Conservation (phyloP, 2,113 vertebrate species). For the Arothron firmamentum region DNA sequence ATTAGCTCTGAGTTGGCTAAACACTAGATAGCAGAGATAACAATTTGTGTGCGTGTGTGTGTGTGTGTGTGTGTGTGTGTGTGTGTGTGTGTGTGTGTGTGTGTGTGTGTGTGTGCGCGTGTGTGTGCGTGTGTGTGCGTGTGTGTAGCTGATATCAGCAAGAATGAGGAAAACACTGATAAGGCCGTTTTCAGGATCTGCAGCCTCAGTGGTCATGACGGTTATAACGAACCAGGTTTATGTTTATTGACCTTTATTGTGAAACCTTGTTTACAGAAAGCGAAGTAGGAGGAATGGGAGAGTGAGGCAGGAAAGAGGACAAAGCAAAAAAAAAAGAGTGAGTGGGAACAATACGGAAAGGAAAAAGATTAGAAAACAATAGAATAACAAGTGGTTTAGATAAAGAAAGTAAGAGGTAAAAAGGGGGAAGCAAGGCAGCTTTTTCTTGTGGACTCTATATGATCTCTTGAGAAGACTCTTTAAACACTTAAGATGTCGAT, state of each 20-base stretch:
- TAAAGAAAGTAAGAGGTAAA: background rate
- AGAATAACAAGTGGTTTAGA: background rate
- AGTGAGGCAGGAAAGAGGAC: background rate
- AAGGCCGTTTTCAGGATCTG: constrained; percentile 53
- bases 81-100: background rate
- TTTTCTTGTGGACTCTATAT: no score
- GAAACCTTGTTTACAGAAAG: constrained; percentile 52
- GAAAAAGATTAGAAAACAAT: background rate
- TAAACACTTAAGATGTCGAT: no score
- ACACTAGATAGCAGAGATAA: constrained; percentile 69
- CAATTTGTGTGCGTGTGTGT: constrained; percentile 29
- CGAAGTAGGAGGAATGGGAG: constrained; percentile 8
- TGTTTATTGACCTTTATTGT: constrained; percentile 34
- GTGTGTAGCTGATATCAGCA: constrained; percentile 63
- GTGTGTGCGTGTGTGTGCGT: constrained; percentile 1
- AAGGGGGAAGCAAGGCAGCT: no score
- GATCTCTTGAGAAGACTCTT: no score
- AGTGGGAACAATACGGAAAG: background rate
- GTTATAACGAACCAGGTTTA: constrained; percentile 39
- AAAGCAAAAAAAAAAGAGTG: background rate
- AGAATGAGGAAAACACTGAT: constrained; percentile 60
- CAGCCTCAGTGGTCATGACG: constrained; percentile 42
- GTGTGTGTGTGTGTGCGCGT: constrained; percentile 3
- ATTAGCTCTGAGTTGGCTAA: constrained; percentile 71
- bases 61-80: constrained; percentile 17